A percentile compares a stretch with the other conserved stretches of the same genome.
Conservation (phyloP, 2,797 vertebrate species). For the Dicrostonyx torquatus region DNA sequence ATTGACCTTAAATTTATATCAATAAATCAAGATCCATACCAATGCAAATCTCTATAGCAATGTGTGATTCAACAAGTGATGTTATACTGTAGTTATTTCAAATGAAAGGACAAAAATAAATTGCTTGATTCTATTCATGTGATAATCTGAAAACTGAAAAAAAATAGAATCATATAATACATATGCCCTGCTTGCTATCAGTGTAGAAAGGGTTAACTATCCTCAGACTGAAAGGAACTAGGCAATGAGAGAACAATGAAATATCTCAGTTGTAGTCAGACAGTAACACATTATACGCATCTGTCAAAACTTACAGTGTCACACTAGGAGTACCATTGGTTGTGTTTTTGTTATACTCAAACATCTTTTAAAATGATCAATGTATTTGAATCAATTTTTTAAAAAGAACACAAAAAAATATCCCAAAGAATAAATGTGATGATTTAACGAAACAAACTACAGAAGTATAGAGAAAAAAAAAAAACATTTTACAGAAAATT, state of each 20-base stretch:
- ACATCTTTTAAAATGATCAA: background rate
- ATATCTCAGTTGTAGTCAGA: background rate
- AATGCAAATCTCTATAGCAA: background rate
- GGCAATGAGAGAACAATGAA: background rate
- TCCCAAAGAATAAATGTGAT: background rate
- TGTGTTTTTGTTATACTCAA: background rate
- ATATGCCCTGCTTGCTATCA: background rate
- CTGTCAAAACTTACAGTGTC: background rate
- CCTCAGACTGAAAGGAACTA: background rate
- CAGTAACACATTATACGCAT: background rate
- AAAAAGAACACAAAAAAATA: background rate
- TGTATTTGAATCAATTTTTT: background rate
- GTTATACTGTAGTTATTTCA: background rate
- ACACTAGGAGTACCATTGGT: background rate
- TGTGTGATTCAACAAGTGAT: background rate
- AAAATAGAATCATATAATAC: background rate
- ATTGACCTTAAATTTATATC: too few relatives aligned
- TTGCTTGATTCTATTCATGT: background rate
- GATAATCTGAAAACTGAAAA: background rate
- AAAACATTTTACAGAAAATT: background rate
- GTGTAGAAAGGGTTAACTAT: background rate
- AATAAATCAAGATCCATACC: too few relatives aligned
- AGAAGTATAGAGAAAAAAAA: background rate
- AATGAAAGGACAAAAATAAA: background rate
- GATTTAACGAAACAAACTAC: background rate